phyloP scores from a whole-genome alignment of 2,113 vertebrate species.

The Proterorhinus semilunaris region DNA sequence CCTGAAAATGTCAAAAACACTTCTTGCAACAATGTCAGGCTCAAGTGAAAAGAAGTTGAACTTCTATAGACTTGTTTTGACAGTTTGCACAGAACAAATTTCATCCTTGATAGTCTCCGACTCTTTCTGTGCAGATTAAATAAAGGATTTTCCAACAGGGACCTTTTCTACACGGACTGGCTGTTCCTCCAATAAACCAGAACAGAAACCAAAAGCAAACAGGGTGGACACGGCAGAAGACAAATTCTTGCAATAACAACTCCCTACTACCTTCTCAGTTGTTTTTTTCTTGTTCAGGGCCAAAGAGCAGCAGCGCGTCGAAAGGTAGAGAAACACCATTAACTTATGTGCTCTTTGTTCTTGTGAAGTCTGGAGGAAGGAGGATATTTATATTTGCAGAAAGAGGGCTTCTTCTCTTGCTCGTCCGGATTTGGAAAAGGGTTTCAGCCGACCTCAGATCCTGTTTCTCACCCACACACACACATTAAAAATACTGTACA shows the following conservation, averaged over 20 bases:
- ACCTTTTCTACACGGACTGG: not conserved
- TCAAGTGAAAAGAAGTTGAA: not conserved
- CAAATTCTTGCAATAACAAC: not conserved
- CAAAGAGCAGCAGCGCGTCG: not conserved
- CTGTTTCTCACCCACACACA: conserved; percentile 45
- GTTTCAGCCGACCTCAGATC: conserved; percentile 45
- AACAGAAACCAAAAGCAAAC: conserved; percentile 3
- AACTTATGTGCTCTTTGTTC: conserved; percentile 46
- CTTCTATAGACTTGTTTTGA: conserved; percentile 4
- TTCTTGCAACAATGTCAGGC: not conserved
- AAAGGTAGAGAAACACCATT: conserved; percentile 43
- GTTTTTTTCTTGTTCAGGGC: conserved; percentile 11
- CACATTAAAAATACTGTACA: conserved; percentile 37
- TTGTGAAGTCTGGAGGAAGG: not conserved
- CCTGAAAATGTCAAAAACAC: conserved; percentile 1
- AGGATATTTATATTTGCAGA: conserved; percentile 66
- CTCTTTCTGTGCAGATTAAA: conserved; percentile 5
- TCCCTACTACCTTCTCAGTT: conserved; percentile 12
- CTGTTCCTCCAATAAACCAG: conserved; percentile 1
- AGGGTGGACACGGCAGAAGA: not conserved
- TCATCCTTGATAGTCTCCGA: conserved; percentile 4
- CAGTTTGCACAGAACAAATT: conserved; percentile 9
- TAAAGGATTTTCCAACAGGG: conserved; percentile 6
- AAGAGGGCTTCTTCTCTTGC: conserved; percentile 43
- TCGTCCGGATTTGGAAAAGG: conserved; percentile 48